Evolutionary conservation across 2,888 invertebrate genomes (phyloP).

Genomic region (Anoncus sp.): DNA sequence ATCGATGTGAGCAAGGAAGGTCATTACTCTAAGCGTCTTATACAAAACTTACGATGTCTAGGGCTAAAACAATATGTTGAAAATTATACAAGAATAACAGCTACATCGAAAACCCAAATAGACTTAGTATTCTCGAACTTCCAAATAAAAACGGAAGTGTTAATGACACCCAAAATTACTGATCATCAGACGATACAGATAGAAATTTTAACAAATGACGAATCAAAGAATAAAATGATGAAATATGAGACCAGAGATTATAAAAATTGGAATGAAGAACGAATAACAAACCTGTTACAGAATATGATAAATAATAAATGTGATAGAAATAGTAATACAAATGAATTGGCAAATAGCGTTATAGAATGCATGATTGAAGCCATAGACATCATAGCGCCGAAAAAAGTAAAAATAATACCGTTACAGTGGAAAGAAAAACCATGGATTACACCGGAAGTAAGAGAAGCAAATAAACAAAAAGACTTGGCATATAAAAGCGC

Average conservation of each 20-base stretch:
- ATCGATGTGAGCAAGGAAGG: constrained; percentile 19
- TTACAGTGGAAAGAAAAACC: constrained; percentile 48
- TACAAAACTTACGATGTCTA: constrained; percentile 10
- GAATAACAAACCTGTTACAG: constrained; percentile 5
- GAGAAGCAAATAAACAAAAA: constrained; percentile 17
- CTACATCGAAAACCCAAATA: constrained; percentile 21
- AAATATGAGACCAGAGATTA: constrained; percentile 27
- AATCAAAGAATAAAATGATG: background rate
- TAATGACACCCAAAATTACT: constrained; percentile 41
- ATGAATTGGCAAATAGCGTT: background rate
- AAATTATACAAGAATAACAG: constrained; percentile 31
- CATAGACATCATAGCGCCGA: background rate
- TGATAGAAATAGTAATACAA: background rate
- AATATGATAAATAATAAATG: background rate
- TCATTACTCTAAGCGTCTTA: constrained; percentile 20
- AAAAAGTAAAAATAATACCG: constrained; percentile 15
- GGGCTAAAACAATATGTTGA: constrained; percentile 47
- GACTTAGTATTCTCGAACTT: constrained; percentile 52
- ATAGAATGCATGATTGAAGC: background rate
- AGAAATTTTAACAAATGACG: background rate
- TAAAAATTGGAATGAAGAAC: constrained; percentile 24
- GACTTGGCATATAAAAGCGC: constrained; percentile 29
- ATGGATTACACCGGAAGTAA: constrained; percentile 39
- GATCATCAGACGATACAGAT: constrained; percentile 40
- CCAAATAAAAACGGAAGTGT: constrained; percentile 25